Percentiles rank a stretch among this genome's conserved stretches.
Evolutionary conservation across 1,140 invertebrate genomes (phyloP).

Genomic region (Scaptomyza hsui): DNA sequence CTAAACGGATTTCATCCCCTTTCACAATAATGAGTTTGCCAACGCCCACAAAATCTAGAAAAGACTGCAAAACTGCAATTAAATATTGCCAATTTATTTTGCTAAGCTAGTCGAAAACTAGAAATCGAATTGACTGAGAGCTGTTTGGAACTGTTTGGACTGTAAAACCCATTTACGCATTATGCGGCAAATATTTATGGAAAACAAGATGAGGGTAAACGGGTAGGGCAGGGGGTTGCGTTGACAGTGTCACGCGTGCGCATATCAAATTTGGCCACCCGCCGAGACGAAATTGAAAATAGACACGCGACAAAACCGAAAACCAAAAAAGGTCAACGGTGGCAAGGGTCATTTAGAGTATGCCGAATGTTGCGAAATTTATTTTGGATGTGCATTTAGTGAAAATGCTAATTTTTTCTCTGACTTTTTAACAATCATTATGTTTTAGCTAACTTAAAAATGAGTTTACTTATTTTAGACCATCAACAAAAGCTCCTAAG

Average conservation of each 20-base stretch:
- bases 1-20: background rate
- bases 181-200: conserved; percentile 37
- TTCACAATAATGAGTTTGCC: background rate
- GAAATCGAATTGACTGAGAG: background rate
- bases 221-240: background rate
- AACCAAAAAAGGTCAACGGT: background rate
- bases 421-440: too few species aligned
- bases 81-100: conserved; percentile 58
- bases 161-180: conserved; percentile 26
- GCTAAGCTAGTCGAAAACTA: conserved; percentile 32
- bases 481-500: too few species aligned
- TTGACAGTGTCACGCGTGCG: background rate
- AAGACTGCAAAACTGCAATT: conserved; percentile 19
- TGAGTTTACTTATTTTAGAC: too few species aligned
- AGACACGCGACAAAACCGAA: background rate
- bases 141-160: background rate
- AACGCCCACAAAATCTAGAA: conserved; percentile 19
- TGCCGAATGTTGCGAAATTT: too few species aligned
- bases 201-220: background rate
- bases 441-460: too few species aligned
- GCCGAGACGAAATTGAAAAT: conserved; percentile 1
- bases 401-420: too few species aligned
- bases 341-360: background rate
- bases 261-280: conserved; percentile 10
- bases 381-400: too few species aligned